These are phyloP conservation scores for Xanthorhoe designata DNA, from an alignment of 2,888 invertebrate species.

Conservation along the genomic window DNA sequence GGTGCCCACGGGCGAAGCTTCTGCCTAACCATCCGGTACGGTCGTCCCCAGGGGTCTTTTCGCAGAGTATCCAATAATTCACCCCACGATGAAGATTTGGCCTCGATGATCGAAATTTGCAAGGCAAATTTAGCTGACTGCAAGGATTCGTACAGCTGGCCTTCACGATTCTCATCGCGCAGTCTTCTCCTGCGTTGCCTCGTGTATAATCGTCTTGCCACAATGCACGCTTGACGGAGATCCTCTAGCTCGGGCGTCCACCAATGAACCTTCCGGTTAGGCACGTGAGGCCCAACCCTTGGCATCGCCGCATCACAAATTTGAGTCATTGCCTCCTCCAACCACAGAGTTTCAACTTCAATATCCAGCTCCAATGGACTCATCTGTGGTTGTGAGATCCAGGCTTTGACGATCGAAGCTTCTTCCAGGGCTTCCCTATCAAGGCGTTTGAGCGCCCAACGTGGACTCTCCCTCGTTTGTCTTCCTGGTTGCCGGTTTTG, in stretches of 20 bases:
- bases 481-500: neutral
- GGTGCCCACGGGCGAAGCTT: too few species aligned
- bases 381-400: neutral
- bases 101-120: neutral
- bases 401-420: too few species aligned
- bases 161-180: neutral
- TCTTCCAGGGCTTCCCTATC: too few species aligned
- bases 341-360: neutral
- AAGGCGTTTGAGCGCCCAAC: neutral
- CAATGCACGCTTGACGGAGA: conserved; percentile 6
- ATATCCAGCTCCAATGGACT: conserved; percentile 12
- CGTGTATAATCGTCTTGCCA: conserved; percentile 10
- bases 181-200: conserved; percentile 10
- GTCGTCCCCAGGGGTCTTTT: too few species aligned
- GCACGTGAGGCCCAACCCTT: neutral
- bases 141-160: conserved; percentile 3
- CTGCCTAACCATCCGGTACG: too few species aligned
- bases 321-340: conserved; percentile 7
- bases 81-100: too few species aligned
- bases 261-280: conserved; percentile 14
- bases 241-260: conserved; percentile 16
- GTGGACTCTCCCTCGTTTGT: neutral
- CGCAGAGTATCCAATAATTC: too few species aligned
- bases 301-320: conserved; percentile 16
- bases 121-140: neutral